Percentiles rank a stretch among this genome's conserved stretches.
These are phyloP conservation scores for Melolontha melolontha DNA, from an alignment of 2,888 invertebrate species.

Conservation along the genomic window DNA sequence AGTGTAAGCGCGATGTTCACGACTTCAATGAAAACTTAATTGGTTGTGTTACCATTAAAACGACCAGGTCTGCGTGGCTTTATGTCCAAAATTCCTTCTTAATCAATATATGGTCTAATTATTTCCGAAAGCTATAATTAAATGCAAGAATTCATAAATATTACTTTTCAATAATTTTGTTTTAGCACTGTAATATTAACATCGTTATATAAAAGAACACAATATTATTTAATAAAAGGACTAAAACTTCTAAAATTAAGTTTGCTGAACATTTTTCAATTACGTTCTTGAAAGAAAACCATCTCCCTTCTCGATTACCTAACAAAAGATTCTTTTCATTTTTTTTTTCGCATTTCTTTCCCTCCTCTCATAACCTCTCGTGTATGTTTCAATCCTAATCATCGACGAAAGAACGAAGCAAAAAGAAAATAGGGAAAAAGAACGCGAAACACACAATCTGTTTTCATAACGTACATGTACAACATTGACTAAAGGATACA, in stretches of 20 bases:
- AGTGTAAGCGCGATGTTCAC: too few species aligned
- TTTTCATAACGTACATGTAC: constrained; percentile 38
- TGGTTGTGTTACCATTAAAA: too few species aligned
- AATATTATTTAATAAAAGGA: constrained; percentile 16
- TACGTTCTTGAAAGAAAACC: constrained; percentile 38
- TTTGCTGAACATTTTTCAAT: constrained; percentile 34
- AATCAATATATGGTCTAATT: too few species aligned
- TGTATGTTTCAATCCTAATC: constrained; percentile 2
- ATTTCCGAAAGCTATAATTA: too few species aligned
- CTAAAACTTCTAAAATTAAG: constrained; percentile 31
- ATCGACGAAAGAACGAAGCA: constrained; percentile 18
- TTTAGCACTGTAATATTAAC: too few species aligned
- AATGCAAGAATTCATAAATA: too few species aligned
- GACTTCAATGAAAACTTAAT: too few species aligned
- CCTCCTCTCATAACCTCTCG: background rate
- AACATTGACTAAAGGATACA: constrained; percentile 46
- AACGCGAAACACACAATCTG: constrained; percentile 7
- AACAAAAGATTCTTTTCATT: constrained; percentile 44
- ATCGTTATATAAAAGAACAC: too few species aligned
- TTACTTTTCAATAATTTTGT: too few species aligned
- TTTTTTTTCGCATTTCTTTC: constrained; percentile 13
- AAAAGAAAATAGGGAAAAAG: constrained; percentile 10
- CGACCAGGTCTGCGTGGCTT: too few species aligned
- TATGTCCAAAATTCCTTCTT: too few species aligned
- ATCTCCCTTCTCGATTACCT: constrained; percentile 45